Evolutionary conservation across 2,113 vertebrate genomes (phyloP).

Genomic region (Talpa occidentalis): DNA sequence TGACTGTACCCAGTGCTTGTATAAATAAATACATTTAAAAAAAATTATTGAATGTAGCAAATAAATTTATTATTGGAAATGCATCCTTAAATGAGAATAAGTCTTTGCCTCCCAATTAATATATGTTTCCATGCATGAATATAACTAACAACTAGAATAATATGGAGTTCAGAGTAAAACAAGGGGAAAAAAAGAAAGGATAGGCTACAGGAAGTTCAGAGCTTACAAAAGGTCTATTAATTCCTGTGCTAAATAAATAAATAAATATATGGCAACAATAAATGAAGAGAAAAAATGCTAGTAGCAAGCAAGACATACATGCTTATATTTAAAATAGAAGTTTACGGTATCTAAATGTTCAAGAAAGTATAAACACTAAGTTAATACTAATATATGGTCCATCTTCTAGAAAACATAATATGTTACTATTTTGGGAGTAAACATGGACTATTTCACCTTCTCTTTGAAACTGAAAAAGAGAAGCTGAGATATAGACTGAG

Average conservation of each 20-base stretch:
- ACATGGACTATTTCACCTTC: neutral
- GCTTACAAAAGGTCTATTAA: neutral
- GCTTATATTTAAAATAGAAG: slow-evolving; percentile 18
- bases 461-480: neutral
- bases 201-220: neutral
- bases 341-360: neutral
- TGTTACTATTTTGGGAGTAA: slow-evolving; percentile 1
- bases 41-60: neutral
- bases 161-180: neutral
- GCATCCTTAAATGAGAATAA: neutral
- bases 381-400: neutral
- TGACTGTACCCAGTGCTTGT: too few species aligned
- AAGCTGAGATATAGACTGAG: neutral
- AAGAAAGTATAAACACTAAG: neutral
- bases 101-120: neutral
- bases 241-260: slow-evolving; percentile 24
- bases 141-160: neutral
- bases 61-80: slow-evolving; percentile 24
- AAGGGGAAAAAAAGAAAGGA: neutral
- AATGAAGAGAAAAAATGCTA: slow-evolving; percentile 2
- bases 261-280: neutral
- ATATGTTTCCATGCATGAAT: neutral
- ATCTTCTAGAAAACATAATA: slow-evolving; percentile 6
- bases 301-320: neutral
- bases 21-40: too few species aligned